Evolutionary conservation across 1,140 invertebrate genomes (phyloP).

Genomic region (Orchesella cincta): DNA sequence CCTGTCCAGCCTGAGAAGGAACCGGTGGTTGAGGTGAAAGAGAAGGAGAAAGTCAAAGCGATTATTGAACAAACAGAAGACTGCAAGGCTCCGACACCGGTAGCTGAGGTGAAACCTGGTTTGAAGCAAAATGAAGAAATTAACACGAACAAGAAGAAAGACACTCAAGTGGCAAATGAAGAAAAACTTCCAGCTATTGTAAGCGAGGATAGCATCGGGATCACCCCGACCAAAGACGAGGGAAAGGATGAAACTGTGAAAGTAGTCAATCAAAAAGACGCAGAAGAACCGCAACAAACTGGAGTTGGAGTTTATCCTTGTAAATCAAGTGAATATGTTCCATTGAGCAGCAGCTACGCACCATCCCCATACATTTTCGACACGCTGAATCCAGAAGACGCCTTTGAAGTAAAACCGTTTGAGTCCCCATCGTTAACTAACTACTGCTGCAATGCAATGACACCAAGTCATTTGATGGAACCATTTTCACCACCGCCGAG

Average conservation of each 20-base stretch:
- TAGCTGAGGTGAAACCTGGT: not conserved
- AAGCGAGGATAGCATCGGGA: no score
- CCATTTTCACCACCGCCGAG: constrained; percentile 46
- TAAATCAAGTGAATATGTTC: constrained; percentile 44
- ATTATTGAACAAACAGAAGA: no score
- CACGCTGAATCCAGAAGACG: constrained; percentile 25
- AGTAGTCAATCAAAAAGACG: not conserved
- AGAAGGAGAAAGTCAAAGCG: no score
- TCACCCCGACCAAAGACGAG: no score
- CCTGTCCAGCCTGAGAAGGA: no score
- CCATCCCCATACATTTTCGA: constrained; percentile 41
- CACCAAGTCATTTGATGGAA: constrained; percentile 31
- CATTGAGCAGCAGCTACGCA: constrained; percentile 36
- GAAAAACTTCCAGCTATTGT: no score
- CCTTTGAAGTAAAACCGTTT: constrained; percentile 35
- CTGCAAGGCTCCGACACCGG: no score
- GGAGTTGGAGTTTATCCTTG: constrained; percentile 12
- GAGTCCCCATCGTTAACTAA: constrained; percentile 44
- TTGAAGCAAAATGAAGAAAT: not conserved
- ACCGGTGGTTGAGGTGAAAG: no score
- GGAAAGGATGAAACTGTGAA: not conserved
- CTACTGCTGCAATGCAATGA: constrained; percentile 24
- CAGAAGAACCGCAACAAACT: not conserved
- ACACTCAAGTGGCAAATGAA: not conserved
- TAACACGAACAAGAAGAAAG: not conserved